Evolutionary conservation across 2,888 invertebrate genomes (phyloP).

Genomic region (Ochlodes sylvanus): DNA sequence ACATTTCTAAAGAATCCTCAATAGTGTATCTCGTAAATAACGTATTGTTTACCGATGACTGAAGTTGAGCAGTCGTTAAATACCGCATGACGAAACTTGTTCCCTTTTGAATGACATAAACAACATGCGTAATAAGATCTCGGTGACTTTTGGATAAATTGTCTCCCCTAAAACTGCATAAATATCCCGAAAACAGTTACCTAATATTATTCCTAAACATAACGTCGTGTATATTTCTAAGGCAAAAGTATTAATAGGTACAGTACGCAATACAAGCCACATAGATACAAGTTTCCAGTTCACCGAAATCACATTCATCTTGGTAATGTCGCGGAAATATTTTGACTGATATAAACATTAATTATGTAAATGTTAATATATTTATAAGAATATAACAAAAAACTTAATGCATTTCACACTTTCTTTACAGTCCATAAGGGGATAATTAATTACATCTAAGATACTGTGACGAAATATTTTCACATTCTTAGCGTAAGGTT

Average conservation of each 20-base stretch:
- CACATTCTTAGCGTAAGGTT: slow-evolving; percentile 81
- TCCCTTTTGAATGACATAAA: background rate
- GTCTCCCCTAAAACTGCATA: slow-evolving; percentile 3
- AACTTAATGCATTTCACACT: slow-evolving; percentile 84
- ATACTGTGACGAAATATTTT: slow-evolving; percentile 82
- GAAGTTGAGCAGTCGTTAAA: background rate
- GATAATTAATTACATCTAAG: slow-evolving; percentile 74
- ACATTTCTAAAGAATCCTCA: slow-evolving; percentile 38
- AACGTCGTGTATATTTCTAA: slow-evolving; percentile 32
- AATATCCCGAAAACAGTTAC: slow-evolving; percentile 6
- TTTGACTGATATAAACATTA: slow-evolving; percentile 78
- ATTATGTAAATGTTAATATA: slow-evolving; percentile 79
- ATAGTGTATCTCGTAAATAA: background rate
- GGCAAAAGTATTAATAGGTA: slow-evolving; percentile 33
- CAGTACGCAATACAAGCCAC: slow-evolving; percentile 36
- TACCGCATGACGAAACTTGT: background rate
- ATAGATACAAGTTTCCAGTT: slow-evolving; percentile 45
- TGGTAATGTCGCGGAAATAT: slow-evolving; percentile 76
- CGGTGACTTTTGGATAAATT: slow-evolving; percentile 8
- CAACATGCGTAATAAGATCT: slow-evolving; percentile 15
- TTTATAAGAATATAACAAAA: slow-evolving; percentile 80
- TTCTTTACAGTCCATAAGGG: slow-evolving; percentile 82
- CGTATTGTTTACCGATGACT: background rate
- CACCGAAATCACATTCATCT: slow-evolving; percentile 55
- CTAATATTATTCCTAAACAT: slow-evolving; percentile 13